A percentile compares a stretch with the other conserved stretches of the same genome.
phyloP scores from a whole-genome alignment of 2,113 vertebrate species.

The Ondatra zibethicus region DNA sequence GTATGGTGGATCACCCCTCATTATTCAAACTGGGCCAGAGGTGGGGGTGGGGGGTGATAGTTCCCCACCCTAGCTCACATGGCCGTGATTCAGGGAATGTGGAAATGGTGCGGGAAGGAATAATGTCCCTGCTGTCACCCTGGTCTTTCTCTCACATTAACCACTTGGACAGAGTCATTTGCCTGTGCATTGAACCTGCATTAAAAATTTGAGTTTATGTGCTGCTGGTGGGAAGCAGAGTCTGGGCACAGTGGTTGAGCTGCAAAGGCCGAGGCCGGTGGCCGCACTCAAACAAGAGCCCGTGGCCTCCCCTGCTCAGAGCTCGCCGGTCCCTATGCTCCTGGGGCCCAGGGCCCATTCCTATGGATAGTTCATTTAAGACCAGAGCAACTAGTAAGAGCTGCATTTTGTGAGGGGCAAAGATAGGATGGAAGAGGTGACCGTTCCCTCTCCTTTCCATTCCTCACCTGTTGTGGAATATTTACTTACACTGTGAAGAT shows the following conservation, averaged over 20 bases:
- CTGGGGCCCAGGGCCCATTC: accelerated
- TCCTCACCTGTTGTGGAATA: not conserved
- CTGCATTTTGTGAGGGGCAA: not conserved
- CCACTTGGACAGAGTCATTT: constrained; percentile 84
- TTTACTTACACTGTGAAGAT: not conserved
- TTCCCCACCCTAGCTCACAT: constrained; percentile 65
- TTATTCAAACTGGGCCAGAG: constrained; percentile 67
- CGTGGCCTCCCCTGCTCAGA: accelerated
- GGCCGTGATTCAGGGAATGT: constrained; percentile 55
- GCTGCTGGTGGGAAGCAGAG: constrained; percentile 79
- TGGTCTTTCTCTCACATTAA: constrained; percentile 79
- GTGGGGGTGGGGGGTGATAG: not conserved
- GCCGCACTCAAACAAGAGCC: accelerated
- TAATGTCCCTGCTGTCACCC: constrained; percentile 74
- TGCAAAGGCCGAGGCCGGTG: not conserved
- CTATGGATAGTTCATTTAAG: constrained; percentile 23
- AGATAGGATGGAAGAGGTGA: not conserved
- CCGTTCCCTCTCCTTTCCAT: accelerated
- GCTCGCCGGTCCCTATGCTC: accelerated
- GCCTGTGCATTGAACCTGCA: constrained; percentile 83
- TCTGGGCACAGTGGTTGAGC: constrained; percentile 50
- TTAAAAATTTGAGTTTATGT: constrained; percentile 81
- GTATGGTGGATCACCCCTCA: constrained; percentile 68
- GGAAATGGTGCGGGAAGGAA: constrained; percentile 61
- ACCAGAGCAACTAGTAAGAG: constrained; percentile 28